These are phyloP conservation scores for Melieria crassipennis DNA, from an alignment of 2,888 invertebrate species.

Conservation along the genomic window DNA sequence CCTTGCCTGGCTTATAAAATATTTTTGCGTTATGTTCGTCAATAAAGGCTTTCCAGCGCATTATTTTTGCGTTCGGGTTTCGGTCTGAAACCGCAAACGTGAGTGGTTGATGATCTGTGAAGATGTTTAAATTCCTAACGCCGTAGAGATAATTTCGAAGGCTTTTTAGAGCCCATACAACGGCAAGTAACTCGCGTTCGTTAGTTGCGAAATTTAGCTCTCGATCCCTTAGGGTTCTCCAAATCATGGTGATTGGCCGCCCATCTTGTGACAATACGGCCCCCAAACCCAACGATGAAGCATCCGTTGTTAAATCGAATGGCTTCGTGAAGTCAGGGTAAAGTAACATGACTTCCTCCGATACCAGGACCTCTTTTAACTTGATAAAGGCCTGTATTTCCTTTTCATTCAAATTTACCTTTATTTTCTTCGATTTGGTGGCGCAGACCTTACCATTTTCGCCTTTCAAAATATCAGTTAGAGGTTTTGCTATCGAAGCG, in stretches of 20 bases:
- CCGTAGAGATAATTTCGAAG: slow-evolving; percentile 25
- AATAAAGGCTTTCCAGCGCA: slow-evolving; percentile 9
- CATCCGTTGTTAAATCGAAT: slow-evolving; percentile 43
- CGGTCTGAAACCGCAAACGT: slow-evolving; percentile 14
- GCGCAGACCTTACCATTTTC: slow-evolving; percentile 43
- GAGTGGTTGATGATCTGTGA: slow-evolving; percentile 16
- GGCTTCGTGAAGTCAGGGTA: slow-evolving; percentile 39
- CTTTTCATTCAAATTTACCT: slow-evolving; percentile 30
- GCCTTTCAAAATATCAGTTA: slow-evolving; percentile 42
- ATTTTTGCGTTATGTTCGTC: slow-evolving; percentile 10
- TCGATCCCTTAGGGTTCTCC: slow-evolving; percentile 21
- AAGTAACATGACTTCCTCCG: slow-evolving; percentile 33
- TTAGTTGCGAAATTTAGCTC: slow-evolving; percentile 29
- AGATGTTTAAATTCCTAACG: slow-evolving; percentile 5
- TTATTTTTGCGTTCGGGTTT: slow-evolving; percentile 4
- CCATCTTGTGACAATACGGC: slow-evolving; percentile 34
- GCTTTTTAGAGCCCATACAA: slow-evolving; percentile 21
- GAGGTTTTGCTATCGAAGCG: slow-evolving; percentile 39
- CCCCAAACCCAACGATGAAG: slow-evolving; percentile 42
- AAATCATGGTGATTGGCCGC: slow-evolving; percentile 30
- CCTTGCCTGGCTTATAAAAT: slow-evolving; percentile 15
- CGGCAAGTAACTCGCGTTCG: slow-evolving; percentile 18
- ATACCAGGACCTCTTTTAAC: slow-evolving; percentile 32
- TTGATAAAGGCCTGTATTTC: slow-evolving; percentile 36
- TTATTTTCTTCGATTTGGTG: slow-evolving; percentile 35